These are phyloP conservation scores for Eilema griseolum DNA, from an alignment of 2,888 invertebrate species.

Conservation along the genomic window DNA sequence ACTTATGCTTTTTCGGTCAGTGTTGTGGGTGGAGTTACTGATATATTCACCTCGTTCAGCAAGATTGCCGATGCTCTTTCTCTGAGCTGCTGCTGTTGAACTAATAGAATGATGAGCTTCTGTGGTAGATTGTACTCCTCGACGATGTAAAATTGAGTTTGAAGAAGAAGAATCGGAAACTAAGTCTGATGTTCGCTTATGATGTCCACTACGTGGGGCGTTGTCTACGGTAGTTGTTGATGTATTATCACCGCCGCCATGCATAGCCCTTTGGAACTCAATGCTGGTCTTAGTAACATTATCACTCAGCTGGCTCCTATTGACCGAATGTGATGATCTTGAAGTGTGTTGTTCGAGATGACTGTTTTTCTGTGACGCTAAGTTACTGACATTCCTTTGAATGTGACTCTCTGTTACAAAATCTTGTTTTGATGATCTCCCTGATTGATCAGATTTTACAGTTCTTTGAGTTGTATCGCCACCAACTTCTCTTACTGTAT, in stretches of 20 bases:
- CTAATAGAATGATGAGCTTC: conserved; percentile 91
- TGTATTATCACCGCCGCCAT: conserved; percentile 72
- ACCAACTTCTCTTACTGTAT: conserved; percentile 46
- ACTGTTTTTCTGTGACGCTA: conserved; percentile 56
- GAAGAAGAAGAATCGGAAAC: conserved; percentile 91
- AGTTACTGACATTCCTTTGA: conserved; percentile 49
- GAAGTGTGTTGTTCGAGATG: conserved; percentile 63
- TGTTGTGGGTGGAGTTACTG: conserved; percentile 89
- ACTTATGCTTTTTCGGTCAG: conserved; percentile 92
- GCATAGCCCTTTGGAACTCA: conserved; percentile 86
- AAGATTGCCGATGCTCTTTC: conserved; percentile 93
- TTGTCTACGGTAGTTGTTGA: conserved; percentile 58
- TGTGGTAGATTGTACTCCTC: conserved; percentile 89
- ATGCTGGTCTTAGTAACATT: conserved; percentile 83
- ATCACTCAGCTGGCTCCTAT: conserved; percentile 78
- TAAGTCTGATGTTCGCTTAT: conserved; percentile 92
- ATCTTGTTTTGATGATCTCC: conserved; percentile 48
- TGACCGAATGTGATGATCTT: conserved; percentile 68
- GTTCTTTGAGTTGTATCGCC: conserved; percentile 64
- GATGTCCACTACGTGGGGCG: conserved; percentile 81
- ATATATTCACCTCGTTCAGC: conserved; percentile 91
- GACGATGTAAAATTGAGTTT: conserved; percentile 93
- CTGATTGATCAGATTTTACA: conserved; percentile 60
- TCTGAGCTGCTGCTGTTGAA: conserved; percentile 92
- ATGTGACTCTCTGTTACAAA: conserved; percentile 45